A percentile compares a stretch with the other conserved stretches of the same genome.
Conservation (phyloP, 1,140 invertebrate genomes). For the Plectus sambesii region DNA sequence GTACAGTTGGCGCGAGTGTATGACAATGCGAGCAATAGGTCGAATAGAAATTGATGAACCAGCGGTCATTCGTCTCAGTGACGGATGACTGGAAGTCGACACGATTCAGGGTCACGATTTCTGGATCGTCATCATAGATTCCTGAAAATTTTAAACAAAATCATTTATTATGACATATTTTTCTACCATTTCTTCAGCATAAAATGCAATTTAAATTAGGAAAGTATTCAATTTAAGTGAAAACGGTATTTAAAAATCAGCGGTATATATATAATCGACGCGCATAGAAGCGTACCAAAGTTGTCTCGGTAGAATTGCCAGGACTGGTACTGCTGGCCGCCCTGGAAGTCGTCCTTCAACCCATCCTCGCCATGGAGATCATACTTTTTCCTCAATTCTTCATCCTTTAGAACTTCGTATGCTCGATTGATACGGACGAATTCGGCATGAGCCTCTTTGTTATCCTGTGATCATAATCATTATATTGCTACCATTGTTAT, state of each 20-base stretch:
- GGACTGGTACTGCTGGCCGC: conserved; percentile 57
- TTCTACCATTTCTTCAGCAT: conserved; percentile 5
- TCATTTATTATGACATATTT: conserved; percentile 13
- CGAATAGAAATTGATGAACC: conserved; percentile 76
- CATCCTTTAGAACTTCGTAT: conserved; percentile 72
- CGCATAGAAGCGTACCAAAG: conserved; percentile 56
- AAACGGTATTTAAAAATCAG: too few species aligned
- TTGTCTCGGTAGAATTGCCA: conserved; percentile 71
- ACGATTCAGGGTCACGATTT: conserved; percentile 63
- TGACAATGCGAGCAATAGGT: conserved; percentile 73
- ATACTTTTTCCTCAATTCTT: conserved; percentile 64
- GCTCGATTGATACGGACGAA: conserved; percentile 67
- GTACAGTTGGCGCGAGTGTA: conserved; percentile 56
- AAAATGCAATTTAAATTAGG: background rate
- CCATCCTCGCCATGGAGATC: conserved; percentile 66
- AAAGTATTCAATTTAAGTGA: background rate
- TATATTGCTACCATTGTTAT: conserved; percentile 15
- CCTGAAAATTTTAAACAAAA: conserved; percentile 45
- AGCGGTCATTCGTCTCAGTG: conserved; percentile 57
- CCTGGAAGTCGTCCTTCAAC: conserved; percentile 52
- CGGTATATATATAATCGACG: too few species aligned
- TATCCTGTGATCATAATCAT: conserved; percentile 58
- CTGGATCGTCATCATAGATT: conserved; percentile 71
- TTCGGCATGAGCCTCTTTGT: conserved; percentile 60
- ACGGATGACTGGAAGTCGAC: conserved; percentile 59